phyloP scores from a whole-genome alignment of 2,888 invertebrate species.

The Acleris laterana region DNA sequence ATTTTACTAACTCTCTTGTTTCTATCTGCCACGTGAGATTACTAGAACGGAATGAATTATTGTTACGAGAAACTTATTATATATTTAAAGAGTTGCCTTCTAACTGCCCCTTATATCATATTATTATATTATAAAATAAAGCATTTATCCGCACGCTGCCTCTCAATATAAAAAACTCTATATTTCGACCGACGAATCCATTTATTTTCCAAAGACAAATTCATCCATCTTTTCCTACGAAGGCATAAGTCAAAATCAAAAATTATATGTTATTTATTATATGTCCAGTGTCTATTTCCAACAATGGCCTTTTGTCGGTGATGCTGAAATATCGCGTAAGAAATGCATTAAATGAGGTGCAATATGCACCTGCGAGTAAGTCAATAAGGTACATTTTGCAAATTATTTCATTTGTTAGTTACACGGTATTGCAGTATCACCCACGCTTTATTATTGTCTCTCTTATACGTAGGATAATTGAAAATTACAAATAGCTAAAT shows the following conservation, averaged over 20 bases:
- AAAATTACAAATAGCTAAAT: background rate
- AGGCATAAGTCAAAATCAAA: too few relatives aligned
- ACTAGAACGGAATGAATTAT: constrained; percentile 26
- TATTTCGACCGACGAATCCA: too few relatives aligned
- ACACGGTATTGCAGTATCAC: too few relatives aligned
- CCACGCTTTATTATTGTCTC: background rate
- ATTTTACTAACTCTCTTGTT: background rate
- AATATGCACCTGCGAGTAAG: background rate
- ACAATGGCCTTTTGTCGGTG: background rate
- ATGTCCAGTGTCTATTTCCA: too few relatives aligned
- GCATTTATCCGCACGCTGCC: background rate
- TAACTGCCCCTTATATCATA: constrained; percentile 17
- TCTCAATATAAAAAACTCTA: background rate
- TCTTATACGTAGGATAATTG: background rate
- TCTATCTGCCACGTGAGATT: constrained; percentile 8
- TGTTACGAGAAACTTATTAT: constrained; percentile 23
- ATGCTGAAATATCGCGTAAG: too few relatives aligned
- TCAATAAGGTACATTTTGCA: too few relatives aligned
- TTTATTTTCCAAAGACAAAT: too few relatives aligned
- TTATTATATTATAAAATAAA: background rate
- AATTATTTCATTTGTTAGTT: too few relatives aligned
- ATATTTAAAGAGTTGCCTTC: constrained; percentile 25
- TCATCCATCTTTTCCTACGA: too few relatives aligned
- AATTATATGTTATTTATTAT: too few relatives aligned
- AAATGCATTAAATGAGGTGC: too few relatives aligned